Conservation (phyloP, 2,797 vertebrate species). For the Xyrichtys novacula region DNA sequence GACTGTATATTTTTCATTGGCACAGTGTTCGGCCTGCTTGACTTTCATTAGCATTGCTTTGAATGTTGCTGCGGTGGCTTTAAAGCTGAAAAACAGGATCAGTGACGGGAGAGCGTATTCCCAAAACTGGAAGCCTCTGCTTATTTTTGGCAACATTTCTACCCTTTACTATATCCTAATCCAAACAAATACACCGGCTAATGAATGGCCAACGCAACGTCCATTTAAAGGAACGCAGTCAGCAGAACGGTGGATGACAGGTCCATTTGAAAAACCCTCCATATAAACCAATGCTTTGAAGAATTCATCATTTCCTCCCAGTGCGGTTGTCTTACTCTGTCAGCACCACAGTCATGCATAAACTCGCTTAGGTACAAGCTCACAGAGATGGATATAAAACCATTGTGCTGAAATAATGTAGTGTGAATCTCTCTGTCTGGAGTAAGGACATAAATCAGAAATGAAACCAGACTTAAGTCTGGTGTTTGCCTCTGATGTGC, state of each 20-base stretch:
- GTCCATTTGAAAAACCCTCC: conserved; percentile 40
- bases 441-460: conserved; percentile 54
- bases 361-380: conserved; percentile 56
- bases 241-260: conserved; percentile 33
- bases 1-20: conserved; percentile 51
- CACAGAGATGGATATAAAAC: conserved; percentile 61
- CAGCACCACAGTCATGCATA: conserved; percentile 63
- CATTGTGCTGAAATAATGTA: conserved; percentile 34
- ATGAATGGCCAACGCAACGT: conserved; percentile 9
- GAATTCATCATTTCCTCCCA: conserved; percentile 59
- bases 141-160: conserved; percentile 38
- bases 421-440: conserved; percentile 44
- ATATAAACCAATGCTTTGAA: conserved; percentile 41
- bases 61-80: conserved; percentile 39
- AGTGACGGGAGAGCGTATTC: conserved; percentile 9
- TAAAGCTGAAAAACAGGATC: conserved; percentile 54
- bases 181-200: conserved; percentile 34
- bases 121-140: conserved; percentile 6
- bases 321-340: conserved; percentile 55
- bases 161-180: conserved; percentile 28
- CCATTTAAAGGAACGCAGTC: conserved; percentile 10
- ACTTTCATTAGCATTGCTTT: conserved; percentile 62
- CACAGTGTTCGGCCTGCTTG: conserved; percentile 44
- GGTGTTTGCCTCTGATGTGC: conserved; percentile 34
- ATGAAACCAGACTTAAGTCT: conserved; percentile 34